Evolutionary conservation across 2,113 vertebrate species (phyloP).

Genomic region (Butorides virescens): DNA sequence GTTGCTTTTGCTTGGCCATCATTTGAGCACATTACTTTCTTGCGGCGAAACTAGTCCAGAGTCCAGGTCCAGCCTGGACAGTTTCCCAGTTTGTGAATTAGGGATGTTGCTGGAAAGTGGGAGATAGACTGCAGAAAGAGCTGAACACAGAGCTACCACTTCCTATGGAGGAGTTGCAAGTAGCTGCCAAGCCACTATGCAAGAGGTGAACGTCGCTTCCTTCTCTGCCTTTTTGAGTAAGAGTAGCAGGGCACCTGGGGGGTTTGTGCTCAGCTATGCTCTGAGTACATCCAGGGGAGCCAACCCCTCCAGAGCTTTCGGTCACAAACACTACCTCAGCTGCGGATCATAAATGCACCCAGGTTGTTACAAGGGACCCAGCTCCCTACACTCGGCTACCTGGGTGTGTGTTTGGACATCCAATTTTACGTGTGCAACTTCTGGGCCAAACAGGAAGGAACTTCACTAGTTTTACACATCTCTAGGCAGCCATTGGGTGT

Average conservation of each 20-base stretch:
- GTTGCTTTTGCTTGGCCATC: not conserved
- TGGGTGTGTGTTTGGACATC: not conserved
- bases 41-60: not conserved
- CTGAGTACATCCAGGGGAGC: not conserved
- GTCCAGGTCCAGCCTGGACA: not conserved
- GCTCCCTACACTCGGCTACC: not conserved
- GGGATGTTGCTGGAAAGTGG: not conserved
- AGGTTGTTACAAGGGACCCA: not conserved
- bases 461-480: not conserved
- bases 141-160: not conserved
- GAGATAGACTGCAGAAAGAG: not conserved
- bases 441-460: not conserved
- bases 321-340: not conserved
- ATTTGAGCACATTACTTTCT: not conserved
- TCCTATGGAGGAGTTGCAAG: not conserved
- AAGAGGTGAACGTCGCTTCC: not conserved
- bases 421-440: fast-evolving
- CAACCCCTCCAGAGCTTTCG: not conserved
- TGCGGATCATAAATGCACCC: not conserved
- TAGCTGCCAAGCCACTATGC: not conserved
- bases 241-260: not conserved
- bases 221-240: not conserved
- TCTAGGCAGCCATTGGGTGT: not conserved
- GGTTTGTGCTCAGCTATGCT: not conserved
- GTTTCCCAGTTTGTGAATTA: not conserved